A percentile compares a stretch with the other conserved stretches of the same genome.
phyloP scores from a whole-genome alignment of 1,140 invertebrate species.

The Polypedilum vanderplanki region DNA sequence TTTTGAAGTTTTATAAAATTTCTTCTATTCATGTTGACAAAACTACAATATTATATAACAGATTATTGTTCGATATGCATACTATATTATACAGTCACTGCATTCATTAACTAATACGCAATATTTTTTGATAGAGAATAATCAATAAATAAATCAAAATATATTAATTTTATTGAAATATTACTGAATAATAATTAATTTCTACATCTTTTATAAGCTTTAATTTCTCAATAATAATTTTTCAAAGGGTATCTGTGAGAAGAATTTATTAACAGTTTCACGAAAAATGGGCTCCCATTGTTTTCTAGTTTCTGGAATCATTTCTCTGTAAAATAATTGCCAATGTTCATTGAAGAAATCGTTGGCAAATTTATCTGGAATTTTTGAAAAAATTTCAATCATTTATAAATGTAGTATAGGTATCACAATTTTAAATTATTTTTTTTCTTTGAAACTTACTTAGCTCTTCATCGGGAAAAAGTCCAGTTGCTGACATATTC shows the following conservation, averaged over 20 bases:
- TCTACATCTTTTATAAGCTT: too few species aligned
- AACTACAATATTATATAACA: too few species aligned
- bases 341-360: conserved; percentile 43
- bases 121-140: too few species aligned
- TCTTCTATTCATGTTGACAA: too few species aligned
- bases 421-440: background rate
- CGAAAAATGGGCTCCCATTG: conserved; percentile 39
- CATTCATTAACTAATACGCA: too few species aligned
- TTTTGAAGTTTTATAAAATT: too few species aligned
- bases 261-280: conserved; percentile 38
- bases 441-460: conserved; percentile 35
- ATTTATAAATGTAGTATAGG: background rate
- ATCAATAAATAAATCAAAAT: too few species aligned
- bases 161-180: too few species aligned
- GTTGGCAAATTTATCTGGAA: conserved; percentile 39
- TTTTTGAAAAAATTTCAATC: conserved; percentile 25
- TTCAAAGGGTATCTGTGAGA: conserved; percentile 38
- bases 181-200: too few species aligned
- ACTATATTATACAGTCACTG: too few species aligned
- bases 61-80: too few species aligned
- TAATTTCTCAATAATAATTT: conserved; percentile 34
- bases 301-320: conserved; percentile 39
- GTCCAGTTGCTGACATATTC: conserved; percentile 39
- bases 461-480: conserved; percentile 40
- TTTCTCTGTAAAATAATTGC: conserved; percentile 38